Evolutionary conservation across 2,888 invertebrate genomes (phyloP).

Genomic region (Plagodis pulveraria): DNA sequence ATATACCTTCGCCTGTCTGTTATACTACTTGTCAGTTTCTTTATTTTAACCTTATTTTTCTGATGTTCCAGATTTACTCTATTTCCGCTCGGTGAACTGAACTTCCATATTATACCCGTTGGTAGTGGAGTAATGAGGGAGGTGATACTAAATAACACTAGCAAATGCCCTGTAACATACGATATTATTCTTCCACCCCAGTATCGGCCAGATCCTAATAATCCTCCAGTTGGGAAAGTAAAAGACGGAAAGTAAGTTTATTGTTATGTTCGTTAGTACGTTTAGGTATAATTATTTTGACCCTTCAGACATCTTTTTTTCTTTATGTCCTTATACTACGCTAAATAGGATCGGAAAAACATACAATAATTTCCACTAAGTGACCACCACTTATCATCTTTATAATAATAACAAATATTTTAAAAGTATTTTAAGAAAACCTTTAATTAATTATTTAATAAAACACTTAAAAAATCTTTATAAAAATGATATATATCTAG

Average conservation of each 20-base stretch:
- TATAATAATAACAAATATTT: no score
- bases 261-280: background rate
- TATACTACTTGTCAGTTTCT: constrained; percentile 26
- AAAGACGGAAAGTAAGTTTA: constrained; percentile 67
- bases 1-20: no score
- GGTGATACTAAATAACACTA: constrained; percentile 85
- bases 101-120: constrained; percentile 85
- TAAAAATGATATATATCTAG: no score
- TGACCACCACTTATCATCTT: no score
- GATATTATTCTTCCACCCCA: constrained; percentile 66
- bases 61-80: constrained; percentile 77
- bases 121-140: constrained; percentile 79
- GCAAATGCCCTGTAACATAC: constrained; percentile 84
- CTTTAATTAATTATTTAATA: no score
- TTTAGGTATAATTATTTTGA: no score
- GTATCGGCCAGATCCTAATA: constrained; percentile 53
- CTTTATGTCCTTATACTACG: no score
- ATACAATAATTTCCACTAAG: no score
- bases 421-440: no score
- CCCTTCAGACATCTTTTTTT: no score
- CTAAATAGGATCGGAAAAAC: no score
- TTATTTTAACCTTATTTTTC: background rate
- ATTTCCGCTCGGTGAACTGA: constrained; percentile 83
- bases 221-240: constrained; percentile 40
- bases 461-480: no score